Evolutionary conservation across 2,888 invertebrate species (phyloP).

Genomic region (Autographa pulchrina): DNA sequence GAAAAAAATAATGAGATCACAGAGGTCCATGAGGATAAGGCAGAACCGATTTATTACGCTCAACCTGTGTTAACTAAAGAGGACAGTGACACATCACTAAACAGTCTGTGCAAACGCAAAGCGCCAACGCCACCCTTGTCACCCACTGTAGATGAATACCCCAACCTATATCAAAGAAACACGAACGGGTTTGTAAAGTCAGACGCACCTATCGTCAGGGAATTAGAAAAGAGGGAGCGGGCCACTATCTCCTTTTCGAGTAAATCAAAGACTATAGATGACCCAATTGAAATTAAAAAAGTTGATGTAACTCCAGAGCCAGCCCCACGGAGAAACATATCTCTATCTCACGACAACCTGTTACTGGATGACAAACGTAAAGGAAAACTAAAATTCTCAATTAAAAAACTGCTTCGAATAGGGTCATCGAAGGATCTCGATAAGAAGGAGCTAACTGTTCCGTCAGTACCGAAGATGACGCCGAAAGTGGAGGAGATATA

Average conservation of each 20-base stretch:
- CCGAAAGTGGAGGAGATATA: constrained; percentile 88
- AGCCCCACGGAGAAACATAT: constrained; percentile 92
- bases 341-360: constrained; percentile 93
- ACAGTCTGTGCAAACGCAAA: constrained; percentile 91
- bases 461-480: constrained; percentile 84
- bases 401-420: constrained; percentile 95
- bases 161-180: constrained; percentile 90
- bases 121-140: constrained; percentile 93
- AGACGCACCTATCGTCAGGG: constrained; percentile 92
- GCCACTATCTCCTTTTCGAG: constrained; percentile 79
- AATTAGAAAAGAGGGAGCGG: constrained; percentile 93
- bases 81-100: constrained; percentile 88
- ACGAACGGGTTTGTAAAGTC: constrained; percentile 88
- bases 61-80: constrained; percentile 88
- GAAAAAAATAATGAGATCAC: constrained; percentile 82
- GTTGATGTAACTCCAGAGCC: constrained; percentile 89
- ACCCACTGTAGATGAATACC: constrained; percentile 84
- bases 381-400: constrained; percentile 92
- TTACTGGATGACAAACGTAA: constrained; percentile 91
- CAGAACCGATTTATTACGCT: constrained; percentile 82
- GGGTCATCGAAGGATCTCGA: constrained; percentile 93
- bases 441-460: constrained; percentile 86
- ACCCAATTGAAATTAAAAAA: constrained; percentile 74
- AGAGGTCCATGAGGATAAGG: constrained; percentile 79
- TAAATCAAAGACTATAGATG: constrained; percentile 75